These are phyloP conservation scores for Probaryconus sp. DNA, from an alignment of 1,140 invertebrate species.

Conservation along the genomic window DNA sequence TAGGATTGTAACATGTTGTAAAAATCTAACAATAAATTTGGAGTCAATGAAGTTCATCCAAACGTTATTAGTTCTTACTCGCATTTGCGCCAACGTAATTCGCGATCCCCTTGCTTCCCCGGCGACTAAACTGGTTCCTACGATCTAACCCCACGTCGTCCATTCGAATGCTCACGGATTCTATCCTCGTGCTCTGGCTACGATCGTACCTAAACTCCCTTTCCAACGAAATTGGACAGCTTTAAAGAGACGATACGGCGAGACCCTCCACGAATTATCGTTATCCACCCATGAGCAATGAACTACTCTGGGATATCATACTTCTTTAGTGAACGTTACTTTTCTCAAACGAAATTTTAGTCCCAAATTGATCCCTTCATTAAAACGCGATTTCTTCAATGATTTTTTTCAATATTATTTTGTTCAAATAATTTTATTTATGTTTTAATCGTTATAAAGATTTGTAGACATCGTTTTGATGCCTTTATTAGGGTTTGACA, in stretches of 20 bases:
- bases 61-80: slow-evolving; percentile 65
- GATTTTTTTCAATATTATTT: no score
- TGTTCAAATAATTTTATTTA: no score
- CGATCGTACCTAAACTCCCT: slow-evolving; percentile 56
- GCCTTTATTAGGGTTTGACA: no score
- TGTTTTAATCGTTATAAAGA: no score
- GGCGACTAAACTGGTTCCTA: slow-evolving; percentile 45
- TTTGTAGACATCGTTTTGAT: no score
- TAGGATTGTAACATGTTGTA: no score
- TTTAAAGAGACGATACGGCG: slow-evolving; percentile 63
- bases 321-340: slow-evolving; percentile 36
- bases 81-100: slow-evolving; percentile 65
- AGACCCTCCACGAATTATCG: slow-evolving; percentile 60
- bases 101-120: slow-evolving; percentile 36
- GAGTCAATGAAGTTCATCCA: slow-evolving; percentile 47
- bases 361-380: no score
- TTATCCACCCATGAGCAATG: slow-evolving; percentile 61
- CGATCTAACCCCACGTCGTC: slow-evolving; percentile 48
- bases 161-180: slow-evolving; percentile 57
- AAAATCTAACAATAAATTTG: slow-evolving; percentile 36
- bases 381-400: no score
- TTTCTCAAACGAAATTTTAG: slow-evolving; percentile 27
- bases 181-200: slow-evolving; percentile 55
- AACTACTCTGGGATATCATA: slow-evolving; percentile 53
- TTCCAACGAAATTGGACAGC: slow-evolving; percentile 65